Percentiles rank a stretch among this genome's conserved stretches.
Conservation (phyloP, 2,797 vertebrate species). For the Diglossa cyanea region DNA sequence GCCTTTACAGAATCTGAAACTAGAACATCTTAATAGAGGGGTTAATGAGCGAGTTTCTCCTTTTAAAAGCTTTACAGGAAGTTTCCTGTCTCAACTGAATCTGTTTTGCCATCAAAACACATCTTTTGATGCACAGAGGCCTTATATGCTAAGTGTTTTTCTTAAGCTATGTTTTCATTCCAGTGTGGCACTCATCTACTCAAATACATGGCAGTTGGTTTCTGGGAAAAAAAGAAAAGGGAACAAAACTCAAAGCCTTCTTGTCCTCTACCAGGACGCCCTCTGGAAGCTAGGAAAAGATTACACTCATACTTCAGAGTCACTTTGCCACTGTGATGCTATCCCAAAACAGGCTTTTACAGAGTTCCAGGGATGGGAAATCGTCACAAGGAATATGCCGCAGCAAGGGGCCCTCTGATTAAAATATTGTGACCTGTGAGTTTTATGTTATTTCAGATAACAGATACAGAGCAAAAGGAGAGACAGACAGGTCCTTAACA, state of each 20-base stretch:
- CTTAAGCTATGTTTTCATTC: background rate
- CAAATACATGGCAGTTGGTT: background rate
- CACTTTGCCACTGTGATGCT: fast-evolving
- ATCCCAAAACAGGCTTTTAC: background rate
- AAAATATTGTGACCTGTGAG: background rate
- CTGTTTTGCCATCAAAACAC: background rate
- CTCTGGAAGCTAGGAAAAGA: background rate
- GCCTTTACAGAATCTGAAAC: background rate
- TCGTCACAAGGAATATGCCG: background rate
- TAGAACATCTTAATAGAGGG: background rate
- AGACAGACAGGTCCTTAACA: background rate
- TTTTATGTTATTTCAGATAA: background rate
- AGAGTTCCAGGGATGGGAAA: background rate
- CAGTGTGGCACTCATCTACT: background rate
- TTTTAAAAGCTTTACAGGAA: background rate
- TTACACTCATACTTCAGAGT: background rate
- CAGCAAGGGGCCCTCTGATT: background rate
- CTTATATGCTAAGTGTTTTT: background rate
- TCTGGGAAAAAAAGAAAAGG: background rate
- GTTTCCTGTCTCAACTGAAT: background rate
- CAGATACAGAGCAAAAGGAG: background rate
- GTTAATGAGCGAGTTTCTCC: background rate
- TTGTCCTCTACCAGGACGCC: background rate
- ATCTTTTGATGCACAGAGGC: background rate
- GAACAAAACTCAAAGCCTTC: background rate